A percentile compares a stretch with the other conserved stretches of the same genome.
Conservation (phyloP, 2,888 invertebrate species). For the Amiota communis region DNA sequence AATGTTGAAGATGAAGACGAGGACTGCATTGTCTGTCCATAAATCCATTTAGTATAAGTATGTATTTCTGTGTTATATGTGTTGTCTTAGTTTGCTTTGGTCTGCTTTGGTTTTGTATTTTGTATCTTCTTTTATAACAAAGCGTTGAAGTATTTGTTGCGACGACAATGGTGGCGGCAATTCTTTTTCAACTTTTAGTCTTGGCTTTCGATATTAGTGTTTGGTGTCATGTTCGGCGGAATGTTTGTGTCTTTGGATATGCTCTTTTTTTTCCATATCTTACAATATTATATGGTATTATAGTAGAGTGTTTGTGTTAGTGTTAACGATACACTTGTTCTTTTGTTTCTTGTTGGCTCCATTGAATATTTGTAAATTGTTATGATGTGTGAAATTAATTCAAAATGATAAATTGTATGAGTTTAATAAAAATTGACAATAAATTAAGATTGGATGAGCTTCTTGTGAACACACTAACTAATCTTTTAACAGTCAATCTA, state of each 20-base stretch:
- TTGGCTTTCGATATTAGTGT: constrained; percentile 24
- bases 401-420: too few species aligned
- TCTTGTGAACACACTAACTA: too few species aligned
- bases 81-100: too few species aligned
- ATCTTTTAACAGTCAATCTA: too few species aligned
- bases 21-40: background rate
- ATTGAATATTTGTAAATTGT: background rate
- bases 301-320: background rate
- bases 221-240: constrained; percentile 14
- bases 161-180: background rate
- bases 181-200: background rate
- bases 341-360: background rate
- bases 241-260: too few species aligned
- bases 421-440: too few species aligned
- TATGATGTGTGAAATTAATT: too few species aligned
- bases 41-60: background rate
- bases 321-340: constrained; percentile 1
- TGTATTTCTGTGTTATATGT: too few species aligned
- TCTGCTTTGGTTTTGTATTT: background rate
- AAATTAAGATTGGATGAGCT: too few species aligned
- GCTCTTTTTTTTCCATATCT: constrained; percentile 21
- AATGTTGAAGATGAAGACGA: background rate
- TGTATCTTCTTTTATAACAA: constrained; percentile 1
- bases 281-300: too few species aligned
- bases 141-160: constrained; percentile 16